phyloP scores from a whole-genome alignment of 1,140 invertebrate species.

The Drosophila orena region DNA sequence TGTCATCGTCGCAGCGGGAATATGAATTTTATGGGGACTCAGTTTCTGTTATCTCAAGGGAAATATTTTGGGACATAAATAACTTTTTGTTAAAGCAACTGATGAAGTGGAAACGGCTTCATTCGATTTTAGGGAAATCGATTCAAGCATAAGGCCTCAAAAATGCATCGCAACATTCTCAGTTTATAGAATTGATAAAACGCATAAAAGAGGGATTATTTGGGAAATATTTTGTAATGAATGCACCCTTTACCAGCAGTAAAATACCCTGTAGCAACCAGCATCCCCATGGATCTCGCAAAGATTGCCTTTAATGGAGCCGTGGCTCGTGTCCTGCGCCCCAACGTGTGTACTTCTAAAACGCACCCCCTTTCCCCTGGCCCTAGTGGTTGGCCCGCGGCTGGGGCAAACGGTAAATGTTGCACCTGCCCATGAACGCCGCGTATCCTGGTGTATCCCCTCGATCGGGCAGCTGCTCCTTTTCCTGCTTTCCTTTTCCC shows the following conservation, averaged over 20 bases:
- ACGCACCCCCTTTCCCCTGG: background rate
- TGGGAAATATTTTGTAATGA: background rate
- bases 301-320: conserved; percentile 1
- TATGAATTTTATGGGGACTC: conserved; percentile 12
- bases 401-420: conserved; percentile 68
- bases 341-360: background rate
- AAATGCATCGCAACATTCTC: too few species aligned
- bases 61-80: conserved; percentile 78
- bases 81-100: conserved; percentile 14
- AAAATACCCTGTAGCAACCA: too few species aligned
- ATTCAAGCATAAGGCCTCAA: too few species aligned
- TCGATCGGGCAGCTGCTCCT: conserved; percentile 52
- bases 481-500: conserved; percentile 1
- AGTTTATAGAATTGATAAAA: too few species aligned
- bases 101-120: conserved; percentile 28
- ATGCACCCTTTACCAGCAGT: background rate
- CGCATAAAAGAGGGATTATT: background rate
- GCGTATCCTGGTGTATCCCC: conserved; percentile 54
- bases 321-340: background rate
- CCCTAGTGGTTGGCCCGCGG: conserved; percentile 37
- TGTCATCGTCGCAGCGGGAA: conserved; percentile 53
- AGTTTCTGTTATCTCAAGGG: conserved; percentile 32
- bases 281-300: background rate
- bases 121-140: background rate
- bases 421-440: conserved; percentile 60